These are phyloP conservation scores for Fissipunctia ypsillon DNA, from an alignment of 2,888 invertebrate genomes.

Conservation along the genomic window DNA sequence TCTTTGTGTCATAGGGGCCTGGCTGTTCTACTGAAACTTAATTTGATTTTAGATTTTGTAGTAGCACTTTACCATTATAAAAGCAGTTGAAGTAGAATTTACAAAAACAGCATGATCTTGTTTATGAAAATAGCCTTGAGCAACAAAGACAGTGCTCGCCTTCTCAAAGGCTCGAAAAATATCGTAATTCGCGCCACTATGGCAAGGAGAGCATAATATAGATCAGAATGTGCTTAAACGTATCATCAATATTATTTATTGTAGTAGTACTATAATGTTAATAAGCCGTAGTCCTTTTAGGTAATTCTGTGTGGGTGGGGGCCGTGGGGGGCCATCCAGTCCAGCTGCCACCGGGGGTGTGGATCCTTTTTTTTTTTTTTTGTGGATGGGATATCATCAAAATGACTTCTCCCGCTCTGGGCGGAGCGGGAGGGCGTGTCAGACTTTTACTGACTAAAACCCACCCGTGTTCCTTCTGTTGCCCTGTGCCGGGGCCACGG, in stretches of 20 bases:
- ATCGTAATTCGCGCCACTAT: background rate
- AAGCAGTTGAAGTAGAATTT: background rate
- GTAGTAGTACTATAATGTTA: background rate
- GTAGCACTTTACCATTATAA: background rate
- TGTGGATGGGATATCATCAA: too few relatives aligned
- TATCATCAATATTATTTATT: background rate
- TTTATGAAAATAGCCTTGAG: background rate
- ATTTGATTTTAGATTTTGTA: background rate
- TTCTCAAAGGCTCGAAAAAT: background rate
- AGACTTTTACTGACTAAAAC: too few relatives aligned
- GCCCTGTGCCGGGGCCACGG: too few relatives aligned
- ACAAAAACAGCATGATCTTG: background rate
- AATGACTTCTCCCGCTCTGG: too few relatives aligned
- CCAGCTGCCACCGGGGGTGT: background rate
- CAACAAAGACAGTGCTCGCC: background rate
- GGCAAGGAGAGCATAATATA: background rate
- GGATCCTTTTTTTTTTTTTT: too few relatives aligned
- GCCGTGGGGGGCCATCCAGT: background rate
- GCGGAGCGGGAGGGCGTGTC: too few relatives aligned
- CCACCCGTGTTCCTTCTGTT: too few relatives aligned
- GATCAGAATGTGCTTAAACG: background rate
- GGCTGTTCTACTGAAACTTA: background rate
- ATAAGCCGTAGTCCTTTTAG: background rate
- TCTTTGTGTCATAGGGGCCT: background rate
- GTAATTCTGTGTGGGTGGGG: background rate